These are phyloP conservation scores for Nyctalus aviator DNA, from an alignment of 2,797 vertebrate species.

Conservation along the genomic window DNA sequence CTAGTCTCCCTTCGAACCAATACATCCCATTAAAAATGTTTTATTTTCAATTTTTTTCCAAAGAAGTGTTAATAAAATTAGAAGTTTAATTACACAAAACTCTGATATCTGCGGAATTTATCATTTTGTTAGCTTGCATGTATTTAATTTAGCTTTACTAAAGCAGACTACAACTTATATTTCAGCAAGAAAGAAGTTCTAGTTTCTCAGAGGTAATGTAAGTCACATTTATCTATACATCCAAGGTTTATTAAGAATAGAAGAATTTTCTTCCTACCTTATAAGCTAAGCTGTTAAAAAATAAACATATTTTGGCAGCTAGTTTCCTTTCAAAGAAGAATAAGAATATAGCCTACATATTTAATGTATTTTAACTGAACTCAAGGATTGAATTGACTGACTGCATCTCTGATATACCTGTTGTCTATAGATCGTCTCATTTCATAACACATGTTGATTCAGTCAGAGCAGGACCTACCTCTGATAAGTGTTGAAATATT, in stretches of 20 bases:
- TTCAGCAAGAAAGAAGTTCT: not conserved
- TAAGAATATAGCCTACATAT: not conserved
- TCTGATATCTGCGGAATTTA: constrained; percentile 19
- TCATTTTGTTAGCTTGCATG: not conserved
- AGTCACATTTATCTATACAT: constrained; percentile 47
- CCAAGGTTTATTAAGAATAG: constrained; percentile 30
- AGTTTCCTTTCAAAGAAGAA: constrained; percentile 56
- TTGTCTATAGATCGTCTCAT: not conserved
- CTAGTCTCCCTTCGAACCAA: not conserved
- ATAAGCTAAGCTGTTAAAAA: constrained; percentile 47
- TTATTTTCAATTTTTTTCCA: constrained; percentile 58
- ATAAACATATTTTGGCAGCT: constrained; percentile 6
- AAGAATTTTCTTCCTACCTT: constrained; percentile 12
- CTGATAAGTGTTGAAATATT: not conserved
- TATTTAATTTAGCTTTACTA: constrained; percentile 58
- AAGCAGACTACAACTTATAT: not conserved
- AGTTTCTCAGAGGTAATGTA: not conserved
- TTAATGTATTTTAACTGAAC: constrained; percentile 57
- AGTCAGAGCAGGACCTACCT: not conserved
- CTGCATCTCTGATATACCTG: not conserved
- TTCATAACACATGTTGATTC: not conserved
- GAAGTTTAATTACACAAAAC: constrained; percentile 47
- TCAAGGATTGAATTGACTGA: not conserved
- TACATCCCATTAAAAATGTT: not conserved
- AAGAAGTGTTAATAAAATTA: not conserved